These are phyloP conservation scores for Apamea sordens DNA, from an alignment of 2,888 invertebrate species.

Conservation along the genomic window DNA sequence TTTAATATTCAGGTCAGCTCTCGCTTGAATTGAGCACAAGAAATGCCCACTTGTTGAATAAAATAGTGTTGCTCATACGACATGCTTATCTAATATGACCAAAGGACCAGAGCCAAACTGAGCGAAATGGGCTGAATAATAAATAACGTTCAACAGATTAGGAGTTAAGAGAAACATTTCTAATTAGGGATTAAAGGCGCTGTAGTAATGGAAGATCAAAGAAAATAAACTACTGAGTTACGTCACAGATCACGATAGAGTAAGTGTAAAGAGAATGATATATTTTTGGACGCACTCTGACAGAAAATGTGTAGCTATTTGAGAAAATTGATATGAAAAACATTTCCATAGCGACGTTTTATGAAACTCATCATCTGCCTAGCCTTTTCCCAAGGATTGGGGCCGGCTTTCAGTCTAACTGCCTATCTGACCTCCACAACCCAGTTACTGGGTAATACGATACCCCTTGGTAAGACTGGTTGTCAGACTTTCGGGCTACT, in stretches of 20 bases:
- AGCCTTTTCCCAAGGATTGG: neutral
- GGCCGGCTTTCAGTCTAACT: neutral
- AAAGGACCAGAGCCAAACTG: conserved; percentile 49
- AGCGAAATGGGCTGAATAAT: conserved; percentile 59
- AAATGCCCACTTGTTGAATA: conserved; percentile 68
- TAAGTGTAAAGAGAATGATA: neutral
- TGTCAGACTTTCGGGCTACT: neutral
- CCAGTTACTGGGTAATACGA: neutral
- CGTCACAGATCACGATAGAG: conserved; percentile 24
- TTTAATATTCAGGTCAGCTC: conserved; percentile 50
- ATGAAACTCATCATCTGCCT: neutral
- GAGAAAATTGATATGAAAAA: neutral
- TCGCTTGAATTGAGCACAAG: conserved; percentile 52
- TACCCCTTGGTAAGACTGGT: neutral
- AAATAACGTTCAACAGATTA: conserved; percentile 53
- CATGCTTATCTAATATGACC: conserved; percentile 47
- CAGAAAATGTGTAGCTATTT: neutral
- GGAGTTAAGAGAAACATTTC: conserved; percentile 41
- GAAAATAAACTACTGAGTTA: conserved; percentile 33
- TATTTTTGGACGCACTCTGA: conserved; percentile 11
- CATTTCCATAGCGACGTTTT: neutral
- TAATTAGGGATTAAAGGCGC: conserved; percentile 60
- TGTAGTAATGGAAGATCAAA: conserved; percentile 61
- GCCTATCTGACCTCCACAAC: neutral
- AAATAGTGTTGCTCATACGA: conserved; percentile 57